These are phyloP conservation scores for Eristalis arbustorum DNA, from an alignment of 2,888 invertebrate genomes.

Conservation along the genomic window DNA sequence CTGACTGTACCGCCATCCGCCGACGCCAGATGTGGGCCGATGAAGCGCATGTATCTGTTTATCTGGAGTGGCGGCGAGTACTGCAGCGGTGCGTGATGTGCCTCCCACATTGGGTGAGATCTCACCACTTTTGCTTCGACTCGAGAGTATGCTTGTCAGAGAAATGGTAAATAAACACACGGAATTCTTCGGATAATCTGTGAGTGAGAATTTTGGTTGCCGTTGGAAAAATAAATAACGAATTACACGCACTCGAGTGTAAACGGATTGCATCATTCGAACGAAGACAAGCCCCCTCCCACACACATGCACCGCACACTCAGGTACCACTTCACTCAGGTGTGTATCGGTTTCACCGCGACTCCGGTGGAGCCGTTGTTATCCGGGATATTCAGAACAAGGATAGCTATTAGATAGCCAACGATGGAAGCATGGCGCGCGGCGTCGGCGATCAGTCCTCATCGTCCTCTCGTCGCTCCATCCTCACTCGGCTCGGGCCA, in stretches of 20 bases:
- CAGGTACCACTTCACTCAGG: not conserved
- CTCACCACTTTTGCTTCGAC: conserved; percentile 31
- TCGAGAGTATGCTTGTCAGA: conserved; percentile 51
- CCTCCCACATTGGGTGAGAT: conserved; percentile 57
- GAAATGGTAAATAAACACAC: conserved; percentile 65
- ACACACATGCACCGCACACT: not conserved
- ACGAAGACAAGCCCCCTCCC: not conserved
- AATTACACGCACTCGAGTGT: conserved; percentile 41
- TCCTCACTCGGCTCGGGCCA: not conserved
- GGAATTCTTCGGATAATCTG: conserved; percentile 52
- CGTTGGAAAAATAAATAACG: conserved; percentile 49
- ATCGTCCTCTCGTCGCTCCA: conserved; percentile 7
- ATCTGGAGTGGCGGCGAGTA: conserved; percentile 22
- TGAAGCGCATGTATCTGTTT: conserved; percentile 50
- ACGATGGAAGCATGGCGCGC: not conserved
- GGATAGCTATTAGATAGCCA: conserved; percentile 22
- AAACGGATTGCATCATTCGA: conserved; percentile 45
- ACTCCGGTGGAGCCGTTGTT: conserved; percentile 4
- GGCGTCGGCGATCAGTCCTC: not conserved
- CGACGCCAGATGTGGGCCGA: conserved; percentile 47
- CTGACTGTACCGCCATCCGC: conserved; percentile 9
- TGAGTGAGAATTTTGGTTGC: conserved; percentile 37
- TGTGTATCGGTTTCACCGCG: not conserved
- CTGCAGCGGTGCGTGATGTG: conserved; percentile 33
- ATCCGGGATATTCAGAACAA: conserved; percentile 26